Base-by-base conservation (phyloP, 2,113 vertebrate genomes). In the Perccottus glenii region DNA sequence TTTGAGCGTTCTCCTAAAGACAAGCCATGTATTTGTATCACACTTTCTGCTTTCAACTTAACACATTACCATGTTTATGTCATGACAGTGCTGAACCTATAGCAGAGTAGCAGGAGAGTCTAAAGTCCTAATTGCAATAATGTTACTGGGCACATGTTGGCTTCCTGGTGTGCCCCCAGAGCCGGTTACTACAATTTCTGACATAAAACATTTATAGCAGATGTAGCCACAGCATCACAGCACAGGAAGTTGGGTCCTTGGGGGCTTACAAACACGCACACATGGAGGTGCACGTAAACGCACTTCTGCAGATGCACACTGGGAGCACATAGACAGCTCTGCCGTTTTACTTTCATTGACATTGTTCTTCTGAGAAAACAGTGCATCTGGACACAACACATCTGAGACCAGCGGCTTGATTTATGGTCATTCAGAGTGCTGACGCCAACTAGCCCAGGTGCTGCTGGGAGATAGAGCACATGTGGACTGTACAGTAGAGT, bases 151-250 rank as follows among this genome's bases (percentile, higher is more conserved):
- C 12, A 46, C 44, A 15, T 64, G 48, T 62, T 47, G 64, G 16
- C 63, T 32, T 44, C 44, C 51, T 19, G 63, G 52, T 44, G 45
- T 67, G 47, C 58, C 61, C 16, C 88, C 88, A 92, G 67, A 91
- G 93, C 87, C 90, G 93, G 87, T 93, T 92, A 87, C 90, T 88
- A 91, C 88, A 93, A 90, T 87, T 90, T 50, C 62, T 92, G 89
- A 93, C 93, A 95, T 95, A 90, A 96, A 97, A 95, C 93, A 94
- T 95, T 96, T 91, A 95, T 93, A 87, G 85, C 76, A 64, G 92
- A 95, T 92, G 91, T 93, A 92, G 93, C 90, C 90, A 90, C 92
- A 90, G 89, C 91, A 93, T 94, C 93, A 75, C 87, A 94, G 91
- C 93, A 91, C 57, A 73, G 71, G 70, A 85, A 82, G 75, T 52